These are phyloP conservation scores for Lysandra coridon DNA, from an alignment of 2,888 invertebrate genomes.

Conservation along the genomic window DNA sequence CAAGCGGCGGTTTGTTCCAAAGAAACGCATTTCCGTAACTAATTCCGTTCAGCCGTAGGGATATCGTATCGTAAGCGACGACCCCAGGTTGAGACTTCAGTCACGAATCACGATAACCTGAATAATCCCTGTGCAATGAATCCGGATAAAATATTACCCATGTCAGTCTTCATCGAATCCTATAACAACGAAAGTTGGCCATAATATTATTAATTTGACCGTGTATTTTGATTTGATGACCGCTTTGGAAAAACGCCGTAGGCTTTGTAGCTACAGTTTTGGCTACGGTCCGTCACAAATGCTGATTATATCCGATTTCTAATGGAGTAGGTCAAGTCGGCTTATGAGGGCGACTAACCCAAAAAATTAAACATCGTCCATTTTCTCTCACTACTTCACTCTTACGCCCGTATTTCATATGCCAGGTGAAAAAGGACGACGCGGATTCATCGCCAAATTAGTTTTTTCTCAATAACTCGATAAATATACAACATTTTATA, in stretches of 20 bases:
- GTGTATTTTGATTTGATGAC: too few species aligned
- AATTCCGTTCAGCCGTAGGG: conserved; percentile 9
- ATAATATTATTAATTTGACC: too few species aligned
- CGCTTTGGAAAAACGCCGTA: neutral
- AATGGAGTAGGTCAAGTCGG: neutral
- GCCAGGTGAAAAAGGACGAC: too few species aligned
- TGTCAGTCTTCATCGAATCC: neutral
- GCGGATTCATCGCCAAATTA: too few species aligned
- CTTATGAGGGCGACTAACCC: too few species aligned
- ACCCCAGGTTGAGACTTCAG: neutral
- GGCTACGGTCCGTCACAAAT: neutral
- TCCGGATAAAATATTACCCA: neutral
- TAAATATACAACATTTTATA: too few species aligned
- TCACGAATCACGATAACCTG: neutral
- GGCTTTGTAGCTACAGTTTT: neutral
- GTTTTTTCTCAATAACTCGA: too few species aligned
- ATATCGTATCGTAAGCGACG: neutral
- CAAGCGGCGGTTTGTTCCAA: conserved; percentile 54
- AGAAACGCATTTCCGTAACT: conserved; percentile 69
- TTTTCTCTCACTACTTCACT: too few species aligned
- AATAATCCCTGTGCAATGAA: neutral
- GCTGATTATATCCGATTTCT: neutral
- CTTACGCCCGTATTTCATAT: too few species aligned
- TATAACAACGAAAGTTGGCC: neutral
- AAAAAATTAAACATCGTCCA: too few species aligned